Conservation (phyloP, 2,113 vertebrate genomes). For the Dipodomys spectabilis region DNA sequence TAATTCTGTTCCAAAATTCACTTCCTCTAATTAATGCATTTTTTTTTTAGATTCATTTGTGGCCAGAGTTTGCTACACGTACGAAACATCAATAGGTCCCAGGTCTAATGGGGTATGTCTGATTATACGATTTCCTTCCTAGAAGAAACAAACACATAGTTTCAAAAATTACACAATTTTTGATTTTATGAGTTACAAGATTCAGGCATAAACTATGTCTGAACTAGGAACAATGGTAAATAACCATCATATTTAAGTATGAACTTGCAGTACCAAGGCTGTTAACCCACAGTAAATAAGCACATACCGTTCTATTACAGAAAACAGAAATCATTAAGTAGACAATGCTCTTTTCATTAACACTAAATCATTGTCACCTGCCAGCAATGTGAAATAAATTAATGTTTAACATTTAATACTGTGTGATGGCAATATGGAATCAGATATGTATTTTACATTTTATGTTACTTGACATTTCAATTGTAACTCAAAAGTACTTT, state of each 20-base stretch:
- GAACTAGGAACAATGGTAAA: constrained; percentile 25
- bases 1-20: neutral
- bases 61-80: neutral
- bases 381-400: constrained; percentile 58
- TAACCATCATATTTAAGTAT: constrained; percentile 49
- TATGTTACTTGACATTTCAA: constrained; percentile 63
- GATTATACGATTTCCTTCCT: neutral
- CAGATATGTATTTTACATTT: constrained; percentile 72
- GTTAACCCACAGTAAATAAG: constrained; percentile 60
- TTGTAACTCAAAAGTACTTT: constrained; percentile 75
- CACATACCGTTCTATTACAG: constrained; percentile 35
- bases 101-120: neutral
- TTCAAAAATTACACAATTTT: neutral
- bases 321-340: constrained; percentile 38
- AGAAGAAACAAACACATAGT: constrained; percentile 19
- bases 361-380: constrained; percentile 62
- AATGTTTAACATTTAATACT: constrained; percentile 77
- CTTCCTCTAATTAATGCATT: neutral
- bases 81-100: neutral
- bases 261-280: constrained; percentile 55
- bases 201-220: constrained; percentile 19
- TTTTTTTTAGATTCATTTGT: neutral
- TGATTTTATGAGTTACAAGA: neutral
- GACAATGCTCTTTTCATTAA: constrained; percentile 68
- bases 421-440: constrained; percentile 21